Evolutionary conservation across 2,888 invertebrate species (phyloP).

Genomic region (Thalpophila matura): DNA sequence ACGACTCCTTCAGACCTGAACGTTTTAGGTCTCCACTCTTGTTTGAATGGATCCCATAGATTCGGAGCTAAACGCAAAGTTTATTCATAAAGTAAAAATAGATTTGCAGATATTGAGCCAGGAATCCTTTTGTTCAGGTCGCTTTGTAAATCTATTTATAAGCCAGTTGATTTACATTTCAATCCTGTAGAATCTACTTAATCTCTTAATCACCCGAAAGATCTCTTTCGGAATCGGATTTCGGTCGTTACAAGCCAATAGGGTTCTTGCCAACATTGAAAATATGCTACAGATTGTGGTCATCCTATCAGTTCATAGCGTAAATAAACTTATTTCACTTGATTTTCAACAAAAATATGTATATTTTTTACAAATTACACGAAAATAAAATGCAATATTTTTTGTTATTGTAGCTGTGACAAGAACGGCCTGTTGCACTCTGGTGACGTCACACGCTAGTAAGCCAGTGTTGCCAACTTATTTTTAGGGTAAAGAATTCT

Average conservation of each 20-base stretch:
- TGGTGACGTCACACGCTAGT: too few species aligned
- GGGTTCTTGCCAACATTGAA: too few species aligned
- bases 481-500: too few species aligned
- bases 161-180: constrained; percentile 49
- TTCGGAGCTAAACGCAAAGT: constrained; percentile 32
- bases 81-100: constrained; percentile 52
- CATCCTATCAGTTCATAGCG: too few species aligned
- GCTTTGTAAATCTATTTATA: constrained; percentile 41
- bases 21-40: constrained; percentile 35
- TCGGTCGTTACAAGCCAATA: constrained; percentile 30
- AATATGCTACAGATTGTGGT: too few species aligned
- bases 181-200: constrained; percentile 24
- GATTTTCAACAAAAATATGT: too few species aligned
- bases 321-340: too few species aligned
- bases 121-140: constrained; percentile 33
- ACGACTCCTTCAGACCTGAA: constrained; percentile 47
- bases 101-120: constrained; percentile 27
- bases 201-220: constrained; percentile 31
- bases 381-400: too few species aligned
- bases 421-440: too few species aligned
- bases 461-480: too few species aligned
- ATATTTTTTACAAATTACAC: too few species aligned
- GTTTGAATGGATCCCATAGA: constrained; percentile 51
- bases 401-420: too few species aligned
- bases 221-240: constrained; percentile 36